Evolutionary conservation across 2,888 invertebrate genomes (phyloP).

Genomic region (Chrysolina oricalcia): DNA sequence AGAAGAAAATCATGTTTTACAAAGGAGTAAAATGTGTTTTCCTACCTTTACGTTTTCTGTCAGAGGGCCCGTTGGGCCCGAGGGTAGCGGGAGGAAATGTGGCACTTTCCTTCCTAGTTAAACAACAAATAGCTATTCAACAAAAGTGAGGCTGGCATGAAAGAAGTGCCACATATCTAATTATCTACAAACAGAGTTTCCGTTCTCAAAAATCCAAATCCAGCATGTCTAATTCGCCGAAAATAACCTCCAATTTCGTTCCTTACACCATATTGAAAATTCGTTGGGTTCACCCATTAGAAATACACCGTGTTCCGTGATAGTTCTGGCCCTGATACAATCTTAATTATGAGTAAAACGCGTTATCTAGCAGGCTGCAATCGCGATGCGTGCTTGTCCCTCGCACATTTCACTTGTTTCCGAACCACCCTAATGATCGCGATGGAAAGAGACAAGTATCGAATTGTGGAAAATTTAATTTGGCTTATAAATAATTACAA

Average conservation of each 20-base stretch:
- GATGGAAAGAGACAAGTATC: constrained; percentile 43
- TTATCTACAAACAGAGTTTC: neutral
- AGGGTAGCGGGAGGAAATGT: no score
- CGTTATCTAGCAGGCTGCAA: constrained; percentile 71
- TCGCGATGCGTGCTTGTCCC: constrained; percentile 69
- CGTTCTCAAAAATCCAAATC: constrained; percentile 6
- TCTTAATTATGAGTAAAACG: constrained; percentile 73
- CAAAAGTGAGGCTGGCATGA: no score
- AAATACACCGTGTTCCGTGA: constrained; percentile 68
- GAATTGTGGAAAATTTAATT: constrained; percentile 54
- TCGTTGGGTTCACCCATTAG: constrained; percentile 68
- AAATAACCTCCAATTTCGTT: constrained; percentile 34
- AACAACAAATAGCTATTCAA: no score
- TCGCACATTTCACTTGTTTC: constrained; percentile 65
- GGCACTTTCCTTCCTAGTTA: no score
- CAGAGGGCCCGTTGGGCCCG: no score
- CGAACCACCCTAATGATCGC: constrained; percentile 45
- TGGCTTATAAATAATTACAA: constrained; percentile 45
- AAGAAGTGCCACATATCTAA: neutral
- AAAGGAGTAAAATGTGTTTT: no score
- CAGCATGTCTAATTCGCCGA: constrained; percentile 26
- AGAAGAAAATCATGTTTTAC: no score
- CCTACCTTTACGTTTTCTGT: no score
- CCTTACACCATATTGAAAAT: constrained; percentile 69
- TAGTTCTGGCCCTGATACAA: constrained; percentile 66